phyloP scores from a whole-genome alignment of 1,140 invertebrate genomes.

The Glossosoma conforme region DNA sequence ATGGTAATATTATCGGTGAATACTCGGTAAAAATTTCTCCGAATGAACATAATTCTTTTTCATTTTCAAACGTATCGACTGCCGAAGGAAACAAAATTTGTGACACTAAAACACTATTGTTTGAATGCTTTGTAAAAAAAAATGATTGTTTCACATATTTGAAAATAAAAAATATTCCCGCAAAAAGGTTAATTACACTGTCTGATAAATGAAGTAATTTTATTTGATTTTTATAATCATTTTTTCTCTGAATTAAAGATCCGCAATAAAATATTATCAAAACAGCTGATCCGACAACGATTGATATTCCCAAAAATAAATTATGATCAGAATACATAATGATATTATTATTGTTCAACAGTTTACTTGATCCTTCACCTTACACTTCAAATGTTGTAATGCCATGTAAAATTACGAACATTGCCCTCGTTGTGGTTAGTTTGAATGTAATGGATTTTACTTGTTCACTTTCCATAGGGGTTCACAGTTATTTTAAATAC shows the following conservation, averaged over 20 bases:
- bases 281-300: not conserved
- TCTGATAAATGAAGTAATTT: constrained; percentile 34
- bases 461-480: too few species aligned
- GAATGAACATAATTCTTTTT: constrained; percentile 35
- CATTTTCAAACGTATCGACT: not conserved
- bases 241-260: not conserved
- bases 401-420: too few species aligned
- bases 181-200: constrained; percentile 39
- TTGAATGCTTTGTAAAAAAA: not conserved
- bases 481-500: too few species aligned
- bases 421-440: too few species aligned
- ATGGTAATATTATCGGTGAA: constrained; percentile 39
- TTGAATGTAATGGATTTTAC: too few species aligned
- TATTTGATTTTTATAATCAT: not conserved
- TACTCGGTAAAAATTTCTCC: constrained; percentile 38
- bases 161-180: constrained; percentile 40
- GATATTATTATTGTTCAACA: too few species aligned
- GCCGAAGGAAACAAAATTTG: not conserved
- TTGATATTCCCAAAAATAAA: not conserved
- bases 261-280: not conserved
- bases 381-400: too few species aligned
- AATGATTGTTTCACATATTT: constrained; percentile 11
- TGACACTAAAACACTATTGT: not conserved
- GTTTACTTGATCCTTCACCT: too few species aligned
- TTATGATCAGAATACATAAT: not conserved